These are phyloP conservation scores for Thermophis baileyi DNA, from an alignment of 2,113 vertebrate genomes.

Conservation along the genomic window DNA sequence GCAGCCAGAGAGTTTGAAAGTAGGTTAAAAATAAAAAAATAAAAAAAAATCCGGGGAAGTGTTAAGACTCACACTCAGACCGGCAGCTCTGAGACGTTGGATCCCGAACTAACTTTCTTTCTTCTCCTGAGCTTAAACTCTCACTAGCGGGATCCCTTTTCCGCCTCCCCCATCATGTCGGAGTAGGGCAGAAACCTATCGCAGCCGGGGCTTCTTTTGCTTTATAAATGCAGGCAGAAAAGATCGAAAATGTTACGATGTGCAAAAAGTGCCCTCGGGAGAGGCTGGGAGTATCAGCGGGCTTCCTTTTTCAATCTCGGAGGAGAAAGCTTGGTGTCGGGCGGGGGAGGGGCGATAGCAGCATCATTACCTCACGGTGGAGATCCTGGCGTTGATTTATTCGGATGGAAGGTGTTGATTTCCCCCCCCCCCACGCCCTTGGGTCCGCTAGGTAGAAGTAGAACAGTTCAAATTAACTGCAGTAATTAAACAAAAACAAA, in stretches of 20 bases:
- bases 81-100: neutral
- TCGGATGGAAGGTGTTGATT: neutral
- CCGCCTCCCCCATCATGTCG: neutral
- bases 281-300: neutral
- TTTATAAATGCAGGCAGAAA: no score
- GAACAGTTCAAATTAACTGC: neutral
- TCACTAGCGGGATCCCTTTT: neutral
- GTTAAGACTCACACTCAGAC: neutral
- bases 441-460: neutral
- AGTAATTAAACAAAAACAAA: neutral
- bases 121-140: neutral
- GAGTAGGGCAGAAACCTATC: neutral
- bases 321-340: neutral
- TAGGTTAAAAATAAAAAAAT: no score
- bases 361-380: neutral
- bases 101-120: neutral
- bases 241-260: neutral
- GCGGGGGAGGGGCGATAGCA: neutral
- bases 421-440: neutral
- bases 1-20: neutral
- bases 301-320: neutral
- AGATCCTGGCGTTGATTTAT: neutral
- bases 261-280: neutral
- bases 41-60: neutral
- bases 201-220: neutral